A percentile compares a stretch with the other conserved stretches of the same genome.
Conservation (phyloP, 2,888 invertebrate species). For the Pyrgus malvae region DNA sequence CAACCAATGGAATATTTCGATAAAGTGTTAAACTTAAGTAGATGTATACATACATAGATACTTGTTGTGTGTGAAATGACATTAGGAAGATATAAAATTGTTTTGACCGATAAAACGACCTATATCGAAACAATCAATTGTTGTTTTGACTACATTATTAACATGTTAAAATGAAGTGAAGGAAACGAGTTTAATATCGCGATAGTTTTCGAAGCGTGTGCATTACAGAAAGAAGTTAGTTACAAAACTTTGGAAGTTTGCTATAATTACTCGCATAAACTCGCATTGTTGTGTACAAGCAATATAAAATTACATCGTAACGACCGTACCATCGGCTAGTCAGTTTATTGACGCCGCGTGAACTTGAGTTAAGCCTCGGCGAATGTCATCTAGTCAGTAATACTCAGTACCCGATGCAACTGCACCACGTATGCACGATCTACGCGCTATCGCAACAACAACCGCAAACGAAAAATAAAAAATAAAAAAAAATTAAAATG, state of each 20-base stretch:
- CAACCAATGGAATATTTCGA: too few relatives aligned
- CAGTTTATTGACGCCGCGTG: constrained; percentile 73
- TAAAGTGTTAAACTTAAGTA: too few relatives aligned
- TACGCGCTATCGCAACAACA: constrained; percentile 40
- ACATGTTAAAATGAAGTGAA: background rate
- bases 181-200: background rate
- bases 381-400: constrained; percentile 79
- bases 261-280: constrained; percentile 6
- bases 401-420: constrained; percentile 59
- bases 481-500: constrained; percentile 57
- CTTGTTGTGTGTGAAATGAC: too few relatives aligned
- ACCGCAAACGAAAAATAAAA: constrained; percentile 41
- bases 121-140: too few relatives aligned
- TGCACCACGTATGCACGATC: constrained; percentile 63
- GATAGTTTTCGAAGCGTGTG: background rate
- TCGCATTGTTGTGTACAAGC: constrained; percentile 34
- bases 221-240: background rate
- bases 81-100: too few relatives aligned
- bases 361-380: constrained; percentile 74
- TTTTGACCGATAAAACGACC: too few relatives aligned
- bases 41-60: too few relatives aligned
- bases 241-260: constrained; percentile 4
- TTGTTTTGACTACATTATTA: too few relatives aligned
- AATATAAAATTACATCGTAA: constrained; percentile 61
- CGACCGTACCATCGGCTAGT: constrained; percentile 54